A percentile compares a stretch with the other conserved stretches of the same genome.
Evolutionary conservation across 2,888 invertebrate species (phyloP).

Genomic region (Himalopsyche anomala): DNA sequence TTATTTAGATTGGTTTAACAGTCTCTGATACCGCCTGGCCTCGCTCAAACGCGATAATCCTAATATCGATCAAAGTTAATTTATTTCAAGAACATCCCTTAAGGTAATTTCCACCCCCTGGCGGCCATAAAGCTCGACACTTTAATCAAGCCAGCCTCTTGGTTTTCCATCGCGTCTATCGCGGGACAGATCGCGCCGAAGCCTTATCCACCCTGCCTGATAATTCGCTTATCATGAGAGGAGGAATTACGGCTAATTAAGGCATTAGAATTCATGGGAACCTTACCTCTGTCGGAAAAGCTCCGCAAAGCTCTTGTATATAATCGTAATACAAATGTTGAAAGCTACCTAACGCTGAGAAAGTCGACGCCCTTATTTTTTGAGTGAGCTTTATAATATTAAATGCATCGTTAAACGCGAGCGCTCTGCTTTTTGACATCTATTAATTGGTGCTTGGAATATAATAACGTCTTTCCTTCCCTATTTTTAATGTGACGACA

Average conservation of each 20-base stretch:
- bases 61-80: conserved; percentile 40
- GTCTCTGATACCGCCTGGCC: background rate
- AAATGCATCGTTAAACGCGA: conserved; percentile 5
- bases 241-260: conserved; percentile 65
- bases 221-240: conserved; percentile 63
- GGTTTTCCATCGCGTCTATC: conserved; percentile 49
- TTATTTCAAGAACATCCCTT: conserved; percentile 40
- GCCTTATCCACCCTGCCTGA: conserved; percentile 57
- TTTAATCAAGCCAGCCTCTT: conserved; percentile 42
- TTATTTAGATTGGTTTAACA: conserved; percentile 25
- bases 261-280: conserved; percentile 64
- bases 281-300: conserved; percentile 23
- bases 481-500: background rate
- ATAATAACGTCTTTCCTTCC: background rate
- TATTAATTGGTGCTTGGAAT: conserved; percentile 17
- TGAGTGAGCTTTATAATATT: conserved; percentile 15
- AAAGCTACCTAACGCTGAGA: conserved; percentile 5
- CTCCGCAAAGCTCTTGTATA: conserved; percentile 30
- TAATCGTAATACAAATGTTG: conserved; percentile 39
- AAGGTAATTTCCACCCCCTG: conserved; percentile 38
- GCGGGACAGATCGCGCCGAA: conserved; percentile 48
- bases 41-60: conserved; percentile 32
- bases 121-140: conserved; percentile 42
- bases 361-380: conserved; percentile 16
- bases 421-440: conserved; percentile 12